phyloP scores from a whole-genome alignment of 2,797 vertebrate genomes.

The Muraenolepis orangiensis region DNA sequence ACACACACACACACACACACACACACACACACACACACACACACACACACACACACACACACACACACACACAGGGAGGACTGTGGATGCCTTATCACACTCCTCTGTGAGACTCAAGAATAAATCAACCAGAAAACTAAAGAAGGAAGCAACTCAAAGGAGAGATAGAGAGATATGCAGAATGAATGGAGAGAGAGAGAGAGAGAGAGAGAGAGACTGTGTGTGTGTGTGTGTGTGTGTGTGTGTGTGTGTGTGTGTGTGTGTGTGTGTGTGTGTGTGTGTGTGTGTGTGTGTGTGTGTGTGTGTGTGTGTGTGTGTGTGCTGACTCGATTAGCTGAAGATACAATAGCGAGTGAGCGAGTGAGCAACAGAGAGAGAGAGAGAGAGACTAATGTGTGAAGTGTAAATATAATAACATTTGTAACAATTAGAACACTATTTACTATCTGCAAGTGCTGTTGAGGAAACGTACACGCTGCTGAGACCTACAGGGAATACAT shows the following conservation, averaged over 20 bases:
- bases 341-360: background rate
- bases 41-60: background rate
- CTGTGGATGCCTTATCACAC: constrained; percentile 55
- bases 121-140: constrained; percentile 56
- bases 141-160: constrained; percentile 37
- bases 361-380: background rate
- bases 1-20: background rate
- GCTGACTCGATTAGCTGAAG: background rate
- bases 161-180: constrained; percentile 45
- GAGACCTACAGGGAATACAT: background rate
- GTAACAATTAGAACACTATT: background rate
- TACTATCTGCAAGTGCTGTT: background rate
- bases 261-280: background rate
- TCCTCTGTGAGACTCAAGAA: constrained; percentile 57
- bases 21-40: constrained; percentile 4
- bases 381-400: background rate
- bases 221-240: background rate
- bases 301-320: background rate
- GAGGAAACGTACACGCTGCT: background rate
- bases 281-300: background rate
- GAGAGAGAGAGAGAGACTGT: background rate
- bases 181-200: constrained; percentile 28
- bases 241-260: constrained; percentile 6
- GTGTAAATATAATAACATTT: background rate
- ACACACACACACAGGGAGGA: constrained; percentile 14